Conservation (phyloP, 2,797 vertebrate genomes). For the Sebastes iracundus region DNA sequence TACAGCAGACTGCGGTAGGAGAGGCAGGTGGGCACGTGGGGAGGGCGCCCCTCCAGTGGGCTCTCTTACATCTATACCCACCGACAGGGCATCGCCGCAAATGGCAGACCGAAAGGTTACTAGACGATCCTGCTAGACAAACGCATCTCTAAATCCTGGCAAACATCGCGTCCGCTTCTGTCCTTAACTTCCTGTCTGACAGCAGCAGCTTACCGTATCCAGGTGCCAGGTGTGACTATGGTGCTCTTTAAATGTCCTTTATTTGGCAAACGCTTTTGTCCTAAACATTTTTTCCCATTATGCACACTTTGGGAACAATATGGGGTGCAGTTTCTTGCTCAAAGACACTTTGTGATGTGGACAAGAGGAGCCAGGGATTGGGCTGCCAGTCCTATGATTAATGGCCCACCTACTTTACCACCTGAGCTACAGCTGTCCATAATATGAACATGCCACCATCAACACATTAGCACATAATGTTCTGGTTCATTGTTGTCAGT, state of each 20-base stretch:
- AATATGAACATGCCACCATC: constrained; percentile 9
- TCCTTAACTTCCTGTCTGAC: constrained; percentile 1
- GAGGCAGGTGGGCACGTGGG: constrained; percentile 79
- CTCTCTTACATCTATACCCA: constrained; percentile 71
- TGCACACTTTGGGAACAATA: neutral
- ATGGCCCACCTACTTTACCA: constrained; percentile 40
- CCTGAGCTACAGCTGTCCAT: constrained; percentile 54
- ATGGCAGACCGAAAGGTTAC: constrained; percentile 83
- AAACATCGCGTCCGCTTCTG: neutral
- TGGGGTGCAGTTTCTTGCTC: constrained; percentile 1
- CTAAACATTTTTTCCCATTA: neutral
- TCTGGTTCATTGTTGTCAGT: constrained; percentile 14
- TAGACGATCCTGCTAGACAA: constrained; percentile 45
- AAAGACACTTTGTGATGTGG: constrained; percentile 31
- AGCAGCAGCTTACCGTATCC: neutral
- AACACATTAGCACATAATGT: constrained; percentile 25
- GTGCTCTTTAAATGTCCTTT: neutral
- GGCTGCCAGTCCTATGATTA: constrained; percentile 35
- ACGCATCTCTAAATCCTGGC: constrained; percentile 27
- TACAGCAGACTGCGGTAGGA: constrained; percentile 86
- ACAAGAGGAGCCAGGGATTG: constrained; percentile 24
- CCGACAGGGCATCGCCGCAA: constrained; percentile 65
- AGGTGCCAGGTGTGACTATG: neutral
- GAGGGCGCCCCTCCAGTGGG: constrained; percentile 77
- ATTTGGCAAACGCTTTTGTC: neutral